Conservation (phyloP, 2,888 invertebrate species). For the Psylliodes chrysocephalus region DNA sequence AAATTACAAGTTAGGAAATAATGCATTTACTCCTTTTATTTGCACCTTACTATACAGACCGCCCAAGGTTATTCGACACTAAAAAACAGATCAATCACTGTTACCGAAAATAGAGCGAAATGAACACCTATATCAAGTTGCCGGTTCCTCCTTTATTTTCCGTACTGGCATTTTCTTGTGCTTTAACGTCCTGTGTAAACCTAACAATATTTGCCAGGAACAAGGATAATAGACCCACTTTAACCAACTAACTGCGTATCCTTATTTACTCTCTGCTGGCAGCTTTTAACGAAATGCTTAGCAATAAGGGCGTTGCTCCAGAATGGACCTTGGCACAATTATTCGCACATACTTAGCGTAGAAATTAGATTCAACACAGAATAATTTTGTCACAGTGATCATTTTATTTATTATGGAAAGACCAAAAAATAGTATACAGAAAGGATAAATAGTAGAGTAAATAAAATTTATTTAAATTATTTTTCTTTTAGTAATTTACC, state of each 20-base stretch:
- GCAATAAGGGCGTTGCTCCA: not conserved
- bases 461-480: too few relatives aligned
- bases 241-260: constrained; percentile 7
- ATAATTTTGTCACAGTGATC: too few relatives aligned
- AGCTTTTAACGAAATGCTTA: constrained; percentile 14
- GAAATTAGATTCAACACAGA: too few relatives aligned
- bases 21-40: too few relatives aligned
- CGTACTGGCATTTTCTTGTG: not conserved
- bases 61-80: too few relatives aligned
- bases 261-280: constrained; percentile 10
- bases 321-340: not conserved
- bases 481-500: too few relatives aligned
- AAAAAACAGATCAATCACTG: not conserved
- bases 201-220: constrained; percentile 16
- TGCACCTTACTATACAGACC: too few relatives aligned
- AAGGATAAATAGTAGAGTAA: too few relatives aligned
- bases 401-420: too few relatives aligned
- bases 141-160: constrained; percentile 1
- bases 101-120: constrained; percentile 2
- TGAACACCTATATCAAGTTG: constrained; percentile 2
- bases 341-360: not conserved
- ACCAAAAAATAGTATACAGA: too few relatives aligned
- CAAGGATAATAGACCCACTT: constrained; percentile 14
- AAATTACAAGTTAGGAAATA: too few relatives aligned
- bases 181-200: not conserved